A percentile compares a stretch with the other conserved stretches of the same genome.
Conservation (phyloP, 1,140 invertebrate genomes). For the Halyomorpha halys region DNA sequence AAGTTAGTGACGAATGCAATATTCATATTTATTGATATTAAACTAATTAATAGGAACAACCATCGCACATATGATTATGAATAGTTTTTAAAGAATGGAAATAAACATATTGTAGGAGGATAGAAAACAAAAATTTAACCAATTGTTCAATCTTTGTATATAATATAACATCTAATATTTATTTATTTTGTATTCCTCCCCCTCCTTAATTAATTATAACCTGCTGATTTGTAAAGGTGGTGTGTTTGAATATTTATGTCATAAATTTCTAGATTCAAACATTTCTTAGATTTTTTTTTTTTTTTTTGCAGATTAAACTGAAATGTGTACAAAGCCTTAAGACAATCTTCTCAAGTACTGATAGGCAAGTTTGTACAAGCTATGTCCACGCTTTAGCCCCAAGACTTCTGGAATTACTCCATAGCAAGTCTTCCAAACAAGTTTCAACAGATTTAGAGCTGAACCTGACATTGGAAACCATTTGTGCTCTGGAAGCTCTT, state of each 20-base stretch:
- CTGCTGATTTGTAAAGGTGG: too few species aligned
- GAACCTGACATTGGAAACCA: constrained; percentile 53
- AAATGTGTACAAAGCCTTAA: constrained; percentile 68
- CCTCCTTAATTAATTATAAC: too few species aligned
- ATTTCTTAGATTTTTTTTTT: constrained; percentile 29
- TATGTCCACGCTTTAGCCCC: constrained; percentile 75
- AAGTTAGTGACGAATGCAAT: constrained; percentile 43
- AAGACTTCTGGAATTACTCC: constrained; percentile 57
- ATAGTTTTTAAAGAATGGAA: too few species aligned
- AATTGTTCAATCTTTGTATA: too few species aligned
- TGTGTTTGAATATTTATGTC: too few species aligned
- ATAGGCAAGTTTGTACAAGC: constrained; percentile 55
- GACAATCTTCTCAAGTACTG: constrained; percentile 60
- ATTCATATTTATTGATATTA: too few species aligned
- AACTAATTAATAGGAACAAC: too few species aligned
- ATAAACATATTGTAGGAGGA: too few species aligned
- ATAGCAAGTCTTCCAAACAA: constrained; percentile 48
- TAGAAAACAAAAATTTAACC: too few species aligned
- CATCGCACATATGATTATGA: too few species aligned
- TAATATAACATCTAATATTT: too few species aligned
- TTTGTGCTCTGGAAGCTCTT: constrained; percentile 59
- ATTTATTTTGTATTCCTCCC: too few species aligned
- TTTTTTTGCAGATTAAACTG: constrained; percentile 50
- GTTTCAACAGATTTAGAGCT: constrained; percentile 49
- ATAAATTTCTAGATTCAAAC: not conserved